phyloP scores from a whole-genome alignment of 2,797 vertebrate species.

The Acanthurus leucopareius region DNA sequence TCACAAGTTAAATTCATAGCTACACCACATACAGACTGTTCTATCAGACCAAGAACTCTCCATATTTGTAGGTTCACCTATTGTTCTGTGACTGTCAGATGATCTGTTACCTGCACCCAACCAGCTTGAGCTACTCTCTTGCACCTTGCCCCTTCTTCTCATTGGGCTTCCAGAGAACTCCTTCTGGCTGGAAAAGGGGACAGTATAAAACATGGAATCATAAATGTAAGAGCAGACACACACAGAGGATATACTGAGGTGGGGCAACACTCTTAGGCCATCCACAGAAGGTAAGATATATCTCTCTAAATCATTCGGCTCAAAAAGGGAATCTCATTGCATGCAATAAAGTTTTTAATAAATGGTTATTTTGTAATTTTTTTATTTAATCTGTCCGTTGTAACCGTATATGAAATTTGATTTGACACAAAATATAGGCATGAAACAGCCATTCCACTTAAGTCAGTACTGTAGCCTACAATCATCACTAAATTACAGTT shows the following conservation, averaged over 20 bases:
- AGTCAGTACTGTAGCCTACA: background rate
- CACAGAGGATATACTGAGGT: slow-evolving; percentile 11
- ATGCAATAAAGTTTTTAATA: background rate
- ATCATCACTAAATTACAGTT: background rate
- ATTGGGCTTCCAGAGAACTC: slow-evolving; percentile 49
- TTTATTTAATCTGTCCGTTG: background rate
- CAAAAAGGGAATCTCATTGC: background rate
- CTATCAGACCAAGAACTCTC: slow-evolving; percentile 12
- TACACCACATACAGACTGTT: slow-evolving; percentile 4
- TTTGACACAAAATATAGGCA: no score
- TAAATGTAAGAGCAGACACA: slow-evolving; percentile 38
- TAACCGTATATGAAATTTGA: background rate
- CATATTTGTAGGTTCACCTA: slow-evolving; percentile 27
- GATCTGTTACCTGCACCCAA: slow-evolving; percentile 39
- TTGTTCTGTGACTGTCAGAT: slow-evolving; percentile 65
- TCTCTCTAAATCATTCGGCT: background rate
- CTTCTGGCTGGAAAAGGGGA: slow-evolving; percentile 67
- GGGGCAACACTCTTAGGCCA: background rate
- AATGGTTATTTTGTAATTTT: background rate
- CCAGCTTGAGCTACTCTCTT: slow-evolving; percentile 55
- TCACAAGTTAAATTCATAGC: slow-evolving; percentile 16
- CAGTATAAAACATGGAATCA: slow-evolving; percentile 77
- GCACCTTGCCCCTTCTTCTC: slow-evolving; percentile 52
- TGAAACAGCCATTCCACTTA: background rate
- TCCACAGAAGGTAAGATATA: slow-evolving; percentile 59